These are phyloP conservation scores for Cryptomyrus ogoouensis DNA, from an alignment of 2,113 vertebrate genomes.

Conservation along the genomic window DNA sequence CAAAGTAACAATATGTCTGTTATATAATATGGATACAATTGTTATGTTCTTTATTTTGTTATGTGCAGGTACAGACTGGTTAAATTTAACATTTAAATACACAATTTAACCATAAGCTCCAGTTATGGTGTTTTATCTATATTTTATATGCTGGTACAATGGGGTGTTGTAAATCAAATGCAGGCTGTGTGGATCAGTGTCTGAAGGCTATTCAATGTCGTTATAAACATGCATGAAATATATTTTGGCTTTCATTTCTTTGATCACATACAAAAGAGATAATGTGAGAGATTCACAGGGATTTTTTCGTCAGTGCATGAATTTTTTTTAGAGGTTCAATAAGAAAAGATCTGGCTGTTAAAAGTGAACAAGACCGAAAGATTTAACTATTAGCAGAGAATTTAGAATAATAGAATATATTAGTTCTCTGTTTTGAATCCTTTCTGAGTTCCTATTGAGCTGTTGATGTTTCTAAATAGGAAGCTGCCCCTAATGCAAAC, in stretches of 20 bases:
- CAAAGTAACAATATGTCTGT: background rate
- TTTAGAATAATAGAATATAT: background rate
- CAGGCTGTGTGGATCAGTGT: background rate
- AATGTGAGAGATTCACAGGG: background rate
- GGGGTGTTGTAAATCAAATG: background rate
- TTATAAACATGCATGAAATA: background rate
- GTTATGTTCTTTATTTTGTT: background rate
- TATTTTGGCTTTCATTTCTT: background rate
- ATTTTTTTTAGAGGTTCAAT: background rate
- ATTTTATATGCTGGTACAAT: background rate
- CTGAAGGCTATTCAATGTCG: background rate
- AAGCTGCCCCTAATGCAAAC: background rate
- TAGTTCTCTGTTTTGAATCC: background rate
- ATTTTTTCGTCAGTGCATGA: background rate
- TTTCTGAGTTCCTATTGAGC: background rate
- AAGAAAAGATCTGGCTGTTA: background rate
- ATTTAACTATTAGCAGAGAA: background rate
- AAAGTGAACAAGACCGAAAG: background rate
- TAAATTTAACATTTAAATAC: background rate
- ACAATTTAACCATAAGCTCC: background rate
- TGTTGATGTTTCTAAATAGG: background rate
- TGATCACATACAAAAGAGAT: background rate
- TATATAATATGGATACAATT: background rate
- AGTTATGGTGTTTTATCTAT: background rate
- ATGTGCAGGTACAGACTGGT: background rate